Base-by-base conservation (phyloP, 1,140 invertebrate species). In the Araneus ventricosus region DNA sequence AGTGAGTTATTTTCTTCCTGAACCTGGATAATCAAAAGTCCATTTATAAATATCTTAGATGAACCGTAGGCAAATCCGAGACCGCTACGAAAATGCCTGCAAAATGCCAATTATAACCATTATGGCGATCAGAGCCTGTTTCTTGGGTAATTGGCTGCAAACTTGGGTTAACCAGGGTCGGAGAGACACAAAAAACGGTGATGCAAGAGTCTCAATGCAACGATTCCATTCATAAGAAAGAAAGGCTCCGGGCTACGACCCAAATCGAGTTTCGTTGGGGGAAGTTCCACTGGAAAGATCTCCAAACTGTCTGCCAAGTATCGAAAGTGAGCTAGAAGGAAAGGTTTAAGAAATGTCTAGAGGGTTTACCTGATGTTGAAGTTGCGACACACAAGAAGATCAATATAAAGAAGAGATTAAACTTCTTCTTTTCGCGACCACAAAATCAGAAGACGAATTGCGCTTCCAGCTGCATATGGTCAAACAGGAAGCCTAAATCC, bases 51-150 rank as follows among this genome's bases (percentile, higher is more conserved):
- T 75, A 8, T 75, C 17, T 75, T 75, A 45, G 24, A 39, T 8
- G 30, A 8, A 20, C 41, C 39, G 6, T 75, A 45, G 41, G 80
- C 39, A 82, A 41, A 45, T 82, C 80, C 24, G 39, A 75, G 70
- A 67, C 24, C n/a, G 75, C 34, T 39, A 24, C 22, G 80, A 20
- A 79, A 79, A 79, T 41, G 80, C 22, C 41, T 45, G 80, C 80
- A 30, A 82, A 82, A 82, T 52, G 39, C 80, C 80, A 82, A 82
- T 82, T 82, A 82, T 52, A 52, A 82, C 80, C 80, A 82, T 82
- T 52, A 82, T 10, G 41, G 4, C 24, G n/a, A 82, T 45, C 41
- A 39, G 41, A 45, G 80, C 37, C 80, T 45, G 80, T 82, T 82
- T 45, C 4, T 27, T 52, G 7, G 5, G 80, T 82, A 82, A 82